These are phyloP conservation scores for Dilophus febrilis DNA, from an alignment of 2,888 invertebrate species.

Conservation along the genomic window DNA sequence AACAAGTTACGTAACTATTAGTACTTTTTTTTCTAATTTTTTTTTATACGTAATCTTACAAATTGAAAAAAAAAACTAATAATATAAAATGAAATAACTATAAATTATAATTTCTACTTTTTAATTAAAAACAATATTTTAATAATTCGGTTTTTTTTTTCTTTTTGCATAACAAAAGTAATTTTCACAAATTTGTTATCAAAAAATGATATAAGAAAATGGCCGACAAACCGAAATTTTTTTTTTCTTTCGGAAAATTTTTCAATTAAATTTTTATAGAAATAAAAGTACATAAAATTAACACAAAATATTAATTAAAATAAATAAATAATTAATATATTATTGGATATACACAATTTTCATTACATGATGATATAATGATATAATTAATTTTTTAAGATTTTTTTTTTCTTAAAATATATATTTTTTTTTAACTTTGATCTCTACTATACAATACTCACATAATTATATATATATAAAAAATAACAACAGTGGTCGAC, in stretches of 20 bases:
- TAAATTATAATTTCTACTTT: neutral
- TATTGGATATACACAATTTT: neutral
- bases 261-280: neutral
- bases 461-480: neutral
- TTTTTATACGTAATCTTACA: too few relatives aligned
- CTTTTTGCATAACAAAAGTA: too few relatives aligned
- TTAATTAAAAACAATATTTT: too few relatives aligned
- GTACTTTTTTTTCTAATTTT: too few relatives aligned
- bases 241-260: conserved; percentile 1
- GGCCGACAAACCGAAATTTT: neutral
- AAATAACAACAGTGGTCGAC: conserved; percentile 9
- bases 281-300: neutral
- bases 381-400: neutral
- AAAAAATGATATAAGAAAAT: too few relatives aligned
- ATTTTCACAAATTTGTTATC: neutral
- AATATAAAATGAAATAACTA: too few relatives aligned
- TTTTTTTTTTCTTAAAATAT: neutral
- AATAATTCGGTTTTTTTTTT: too few relatives aligned
- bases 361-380: neutral
- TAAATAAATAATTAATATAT: neutral
- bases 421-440: too few relatives aligned
- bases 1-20: too few relatives aligned
- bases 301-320: neutral
- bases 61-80: too few relatives aligned
- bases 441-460: too few relatives aligned